These are phyloP conservation scores for Torymus auratus DNA, from an alignment of 2,888 invertebrate species.

Conservation along the genomic window DNA sequence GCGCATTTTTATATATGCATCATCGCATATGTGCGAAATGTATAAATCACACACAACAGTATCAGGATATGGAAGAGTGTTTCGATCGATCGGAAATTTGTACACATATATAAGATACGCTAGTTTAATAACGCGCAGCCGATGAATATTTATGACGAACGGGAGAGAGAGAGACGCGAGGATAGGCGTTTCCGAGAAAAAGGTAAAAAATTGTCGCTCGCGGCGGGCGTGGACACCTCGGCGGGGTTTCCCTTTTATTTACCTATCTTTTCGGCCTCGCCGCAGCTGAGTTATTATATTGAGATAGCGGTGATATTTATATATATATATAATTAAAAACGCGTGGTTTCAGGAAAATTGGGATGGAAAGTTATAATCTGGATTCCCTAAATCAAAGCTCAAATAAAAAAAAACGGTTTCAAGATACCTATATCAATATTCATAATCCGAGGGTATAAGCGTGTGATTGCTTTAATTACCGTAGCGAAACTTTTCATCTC, in stretches of 20 bases:
- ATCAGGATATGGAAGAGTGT: too few relatives aligned
- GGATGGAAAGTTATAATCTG: not conserved
- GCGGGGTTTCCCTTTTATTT: slow-evolving; percentile 50
- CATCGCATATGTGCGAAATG: too few relatives aligned
- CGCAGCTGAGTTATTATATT: slow-evolving; percentile 46
- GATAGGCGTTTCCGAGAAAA: slow-evolving; percentile 37
- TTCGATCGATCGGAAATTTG: slow-evolving; percentile 49
- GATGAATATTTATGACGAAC: slow-evolving; percentile 53
- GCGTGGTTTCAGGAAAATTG: slow-evolving; percentile 1
- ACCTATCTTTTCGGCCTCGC: slow-evolving; percentile 20
- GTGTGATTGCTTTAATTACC: not conserved
- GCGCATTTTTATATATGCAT: too few relatives aligned
- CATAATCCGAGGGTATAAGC: not conserved
- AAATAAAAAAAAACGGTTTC: not conserved
- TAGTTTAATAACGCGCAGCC: slow-evolving; percentile 36
- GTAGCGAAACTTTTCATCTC: not conserved
- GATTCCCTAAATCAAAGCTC: not conserved
- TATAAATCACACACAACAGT: too few relatives aligned
- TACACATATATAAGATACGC: slow-evolving; percentile 5
- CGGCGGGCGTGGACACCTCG: not conserved
- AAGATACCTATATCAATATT: too few relatives aligned
- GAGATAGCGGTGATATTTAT: slow-evolving; percentile 33
- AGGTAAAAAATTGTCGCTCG: slow-evolving; percentile 31
- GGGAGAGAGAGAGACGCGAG: not conserved
- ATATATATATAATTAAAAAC: slow-evolving; percentile 19